Base-by-base conservation (phyloP, 2,888 invertebrate species). In the Scaptomyza caliginosa region DNA sequence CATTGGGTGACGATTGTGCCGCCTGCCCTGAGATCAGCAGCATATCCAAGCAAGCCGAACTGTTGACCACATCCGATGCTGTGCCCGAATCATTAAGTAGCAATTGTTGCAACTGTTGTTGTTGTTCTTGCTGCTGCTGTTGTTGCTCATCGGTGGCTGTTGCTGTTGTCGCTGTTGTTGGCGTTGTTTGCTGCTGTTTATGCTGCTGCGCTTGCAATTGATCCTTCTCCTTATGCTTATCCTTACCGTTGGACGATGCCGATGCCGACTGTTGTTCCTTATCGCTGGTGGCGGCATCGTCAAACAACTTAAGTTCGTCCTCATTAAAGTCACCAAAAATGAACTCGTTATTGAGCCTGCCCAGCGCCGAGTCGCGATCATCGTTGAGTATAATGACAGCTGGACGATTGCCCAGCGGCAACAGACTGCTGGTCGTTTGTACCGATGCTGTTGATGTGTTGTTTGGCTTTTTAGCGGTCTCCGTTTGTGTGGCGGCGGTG, bases 331-430 rank as follows among this genome's bases (percentile, higher is more conserved):
- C 91, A 5, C 92, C 91, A 69, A 97, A 97, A 32, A 96, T 96
- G 59, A 96, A 93, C 83, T 94, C 95, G 87, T 93, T 93, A 91
- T 95, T 93, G 72, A 93, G 93, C 73, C 92, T 92, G 54, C 77
- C 69, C 55, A 69, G 62, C 64, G 72, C 70, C 50, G 74, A 69
- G 48, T 79, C 70, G 24, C 86, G 84, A 80, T 91, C 89, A 86
- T 94, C 94, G 90, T 95, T 93, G 73, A 95, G 92, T 88, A 96
- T 94, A 66, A 95, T 94, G 67, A 96, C 96, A 51, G 96, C 94
- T 55, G 96, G 96, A 26, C 90, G 81, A 70, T 84, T 85, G 38
- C 59, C 69, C 39, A 21, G 34, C 23, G 49, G 23, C 57, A 62
- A 21, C 5, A 19, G n/a, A 28, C 52, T 26, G 6, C 46, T 46